phyloP scores from a whole-genome alignment of 2,888 invertebrate species.

The Diadegma fenestrale region DNA sequence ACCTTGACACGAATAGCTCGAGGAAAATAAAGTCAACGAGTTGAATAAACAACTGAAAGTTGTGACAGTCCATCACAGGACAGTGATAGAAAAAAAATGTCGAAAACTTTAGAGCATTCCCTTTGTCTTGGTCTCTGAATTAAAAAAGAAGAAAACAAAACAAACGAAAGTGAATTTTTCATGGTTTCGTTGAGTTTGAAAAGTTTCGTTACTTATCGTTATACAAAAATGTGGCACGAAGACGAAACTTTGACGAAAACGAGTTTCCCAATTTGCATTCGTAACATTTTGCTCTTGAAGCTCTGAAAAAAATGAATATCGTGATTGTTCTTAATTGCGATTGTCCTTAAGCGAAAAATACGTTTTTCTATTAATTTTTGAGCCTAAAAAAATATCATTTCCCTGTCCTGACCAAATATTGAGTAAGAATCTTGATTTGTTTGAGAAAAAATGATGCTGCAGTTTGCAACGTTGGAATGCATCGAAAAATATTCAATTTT shows the following conservation, averaged over 20 bases:
- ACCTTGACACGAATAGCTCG: conserved; percentile 30
- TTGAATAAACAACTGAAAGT: neutral
- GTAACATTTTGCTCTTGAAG: neutral
- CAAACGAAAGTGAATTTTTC: neutral
- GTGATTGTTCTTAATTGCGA: neutral
- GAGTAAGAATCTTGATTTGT: too few species aligned
- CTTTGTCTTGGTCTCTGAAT: neutral
- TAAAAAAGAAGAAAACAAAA: neutral
- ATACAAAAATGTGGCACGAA: neutral
- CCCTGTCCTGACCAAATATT: too few species aligned
- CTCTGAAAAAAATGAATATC: neutral
- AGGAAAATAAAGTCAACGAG: conserved; percentile 3
- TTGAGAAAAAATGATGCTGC: too few species aligned
- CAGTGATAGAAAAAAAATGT: neutral
- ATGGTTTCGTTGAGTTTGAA: neutral
- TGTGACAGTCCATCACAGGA: neutral
- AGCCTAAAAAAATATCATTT: too few species aligned
- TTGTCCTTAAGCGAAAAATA: neutral
- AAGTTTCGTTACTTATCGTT: neutral
- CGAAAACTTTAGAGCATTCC: neutral
- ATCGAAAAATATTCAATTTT: too few species aligned
- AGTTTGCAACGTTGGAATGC: too few species aligned
- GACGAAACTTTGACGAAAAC: neutral
- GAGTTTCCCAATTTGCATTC: neutral
- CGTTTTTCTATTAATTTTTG: too few species aligned